These are phyloP conservation scores for Oenanthe melanoleuca DNA, from an alignment of 2,113 vertebrate species.

Conservation along the genomic window DNA sequence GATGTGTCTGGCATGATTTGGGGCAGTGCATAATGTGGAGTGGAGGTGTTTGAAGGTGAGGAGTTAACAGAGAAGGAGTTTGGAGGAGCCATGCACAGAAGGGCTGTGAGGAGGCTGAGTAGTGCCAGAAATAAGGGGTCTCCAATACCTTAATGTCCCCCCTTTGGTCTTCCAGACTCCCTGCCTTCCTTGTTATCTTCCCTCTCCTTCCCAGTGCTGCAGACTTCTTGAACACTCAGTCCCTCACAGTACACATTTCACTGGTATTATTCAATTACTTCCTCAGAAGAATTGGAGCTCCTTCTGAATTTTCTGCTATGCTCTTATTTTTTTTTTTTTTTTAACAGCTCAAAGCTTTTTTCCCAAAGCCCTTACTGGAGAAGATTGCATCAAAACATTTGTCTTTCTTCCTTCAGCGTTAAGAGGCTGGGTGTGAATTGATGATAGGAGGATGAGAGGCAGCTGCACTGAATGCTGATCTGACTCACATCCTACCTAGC, in stretches of 20 bases:
- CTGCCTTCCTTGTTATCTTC: background rate
- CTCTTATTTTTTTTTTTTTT: background rate
- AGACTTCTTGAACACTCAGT: background rate
- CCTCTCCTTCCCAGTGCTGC: background rate
- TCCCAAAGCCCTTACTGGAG: background rate
- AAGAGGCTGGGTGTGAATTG: background rate
- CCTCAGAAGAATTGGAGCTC: background rate
- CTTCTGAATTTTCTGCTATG: background rate
- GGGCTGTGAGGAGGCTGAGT: background rate
- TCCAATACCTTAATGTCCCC: background rate
- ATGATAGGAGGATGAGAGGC: background rate
- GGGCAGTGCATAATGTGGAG: background rate
- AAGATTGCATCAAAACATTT: slow-evolving; percentile 35
- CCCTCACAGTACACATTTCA: background rate
- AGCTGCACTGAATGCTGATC: background rate
- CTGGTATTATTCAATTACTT: background rate
- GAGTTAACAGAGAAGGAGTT: background rate
- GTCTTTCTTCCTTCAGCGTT: background rate
- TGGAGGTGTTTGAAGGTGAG: background rate
- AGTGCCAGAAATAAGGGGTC: background rate
- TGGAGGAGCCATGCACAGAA: background rate
- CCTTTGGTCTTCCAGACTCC: background rate
- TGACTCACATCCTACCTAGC: background rate
- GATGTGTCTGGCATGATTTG: background rate
- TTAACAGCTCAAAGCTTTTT: background rate